phyloP scores from a whole-genome alignment of 2,888 invertebrate genomes.

The Cephus spinipes region DNA sequence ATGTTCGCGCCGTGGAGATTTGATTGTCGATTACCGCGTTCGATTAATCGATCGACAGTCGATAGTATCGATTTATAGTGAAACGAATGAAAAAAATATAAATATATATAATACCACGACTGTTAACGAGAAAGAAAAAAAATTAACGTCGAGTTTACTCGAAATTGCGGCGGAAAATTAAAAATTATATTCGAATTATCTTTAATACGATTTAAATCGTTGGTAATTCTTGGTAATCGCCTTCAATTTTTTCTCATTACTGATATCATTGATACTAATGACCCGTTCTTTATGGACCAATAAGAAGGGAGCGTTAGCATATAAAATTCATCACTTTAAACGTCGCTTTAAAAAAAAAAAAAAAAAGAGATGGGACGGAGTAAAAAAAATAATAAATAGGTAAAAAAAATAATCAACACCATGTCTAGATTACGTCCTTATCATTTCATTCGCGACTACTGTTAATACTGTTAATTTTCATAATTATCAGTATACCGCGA shows the following conservation, averaged over 20 bases:
- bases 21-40: no score
- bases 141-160: neutral
- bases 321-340: neutral
- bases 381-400: neutral
- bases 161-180: neutral
- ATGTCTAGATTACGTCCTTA: neutral
- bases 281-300: neutral
- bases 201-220: neutral
- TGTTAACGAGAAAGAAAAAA: no score
- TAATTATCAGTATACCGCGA: constrained; percentile 23
- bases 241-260: neutral
- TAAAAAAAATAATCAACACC: neutral
- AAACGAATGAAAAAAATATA: no score
- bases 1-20: no score
- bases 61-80: no score
- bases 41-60: no score
- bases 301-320: neutral
- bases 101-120: no score
- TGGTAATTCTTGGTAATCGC: neutral
- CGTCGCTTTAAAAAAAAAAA: neutral
- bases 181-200: neutral
- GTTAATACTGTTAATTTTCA: constrained; percentile 12
- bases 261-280: neutral
- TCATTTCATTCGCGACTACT: no score
- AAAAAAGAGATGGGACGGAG: neutral